Evolutionary conservation across 2,797 vertebrate genomes (phyloP).

Genomic region (Poliocrania exsul): DNA sequence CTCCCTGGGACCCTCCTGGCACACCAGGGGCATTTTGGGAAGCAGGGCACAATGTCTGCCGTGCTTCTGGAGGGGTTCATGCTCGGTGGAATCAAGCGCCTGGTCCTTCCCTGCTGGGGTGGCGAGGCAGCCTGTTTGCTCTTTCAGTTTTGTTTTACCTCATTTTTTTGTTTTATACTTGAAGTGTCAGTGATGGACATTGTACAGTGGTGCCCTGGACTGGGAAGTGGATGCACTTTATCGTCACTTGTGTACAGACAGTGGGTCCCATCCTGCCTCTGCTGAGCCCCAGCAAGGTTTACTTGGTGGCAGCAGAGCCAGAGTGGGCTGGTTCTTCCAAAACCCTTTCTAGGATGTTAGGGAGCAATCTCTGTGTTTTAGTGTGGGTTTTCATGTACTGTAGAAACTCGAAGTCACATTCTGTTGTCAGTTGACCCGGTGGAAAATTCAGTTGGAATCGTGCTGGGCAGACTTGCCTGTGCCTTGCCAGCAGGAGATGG

Average conservation of each 20-base stretch:
- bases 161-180: conserved; percentile 66
- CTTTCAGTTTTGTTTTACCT: conserved; percentile 64
- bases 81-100: not conserved
- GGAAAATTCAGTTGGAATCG: not conserved
- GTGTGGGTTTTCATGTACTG: not conserved
- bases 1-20: not conserved
- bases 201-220: conserved; percentile 22
- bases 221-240: conserved; percentile 69
- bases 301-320: not conserved
- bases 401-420: not conserved
- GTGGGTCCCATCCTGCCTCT: not conserved
- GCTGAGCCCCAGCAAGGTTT: not conserved
- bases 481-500: not conserved
- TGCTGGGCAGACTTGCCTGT: not conserved
- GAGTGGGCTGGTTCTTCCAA: conserved; percentile 9
- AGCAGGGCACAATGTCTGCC: not conserved
- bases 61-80: not conserved
- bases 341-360: not conserved
- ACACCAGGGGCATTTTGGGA: not conserved
- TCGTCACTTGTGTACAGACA: not conserved
- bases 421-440: not conserved
- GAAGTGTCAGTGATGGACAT: conserved; percentile 31
- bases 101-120: not conserved
- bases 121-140: not conserved
- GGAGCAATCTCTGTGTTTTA: not conserved